Base-by-base conservation (phyloP, 2,797 vertebrate species). In the Catamblyrhynchus diadema region DNA sequence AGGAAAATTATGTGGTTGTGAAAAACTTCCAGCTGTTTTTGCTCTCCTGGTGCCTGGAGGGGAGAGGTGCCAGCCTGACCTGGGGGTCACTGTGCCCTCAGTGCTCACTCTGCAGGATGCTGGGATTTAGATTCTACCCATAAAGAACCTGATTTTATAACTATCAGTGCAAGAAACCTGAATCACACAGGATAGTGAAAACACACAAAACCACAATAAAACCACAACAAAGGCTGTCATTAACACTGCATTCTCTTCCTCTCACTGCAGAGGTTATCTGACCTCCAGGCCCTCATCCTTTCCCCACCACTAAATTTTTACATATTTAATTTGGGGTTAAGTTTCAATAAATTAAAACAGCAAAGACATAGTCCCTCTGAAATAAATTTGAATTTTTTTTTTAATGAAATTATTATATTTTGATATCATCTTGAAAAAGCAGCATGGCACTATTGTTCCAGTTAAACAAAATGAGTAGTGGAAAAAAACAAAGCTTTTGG, bases 401-500 rank as follows among this genome's bases (percentile, higher is more conserved):
- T 35, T 5, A 18, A 62, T 32, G 0, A 42, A 51, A 33, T 65
- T 21, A 8, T 45, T 84, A 66, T 25, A 30, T 61, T 69, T 82
- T 70, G 6, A 45, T 9, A 8, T 21, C 22, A 62, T 35, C 32
- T 39, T 39, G 20, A 84, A 22, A 71, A 78, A 85, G 70, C 21
- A 82, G 15, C 8, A 8, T 42, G 37, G 6, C 37, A n/a, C 12
- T 51, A 28, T 4, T 3, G 7, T 4, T 74, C 22, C n/a, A 82
- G 61, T n/a, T 39, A 70, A 85, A 9, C 19, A 69, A 94, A 70
- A 47, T 3, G 5, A 87, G 14, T 19, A 9, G 27, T 32, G 24
- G 35, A 70, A 73, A 61, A 61, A 62, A 53, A 22, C 0, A 0
- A 8, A 20, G 9, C 1, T 71, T 44, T 37, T 44, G 35, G 24